Conservation (phyloP, 2,113 vertebrate genomes). For the Chascanopsetta lugubris region DNA sequence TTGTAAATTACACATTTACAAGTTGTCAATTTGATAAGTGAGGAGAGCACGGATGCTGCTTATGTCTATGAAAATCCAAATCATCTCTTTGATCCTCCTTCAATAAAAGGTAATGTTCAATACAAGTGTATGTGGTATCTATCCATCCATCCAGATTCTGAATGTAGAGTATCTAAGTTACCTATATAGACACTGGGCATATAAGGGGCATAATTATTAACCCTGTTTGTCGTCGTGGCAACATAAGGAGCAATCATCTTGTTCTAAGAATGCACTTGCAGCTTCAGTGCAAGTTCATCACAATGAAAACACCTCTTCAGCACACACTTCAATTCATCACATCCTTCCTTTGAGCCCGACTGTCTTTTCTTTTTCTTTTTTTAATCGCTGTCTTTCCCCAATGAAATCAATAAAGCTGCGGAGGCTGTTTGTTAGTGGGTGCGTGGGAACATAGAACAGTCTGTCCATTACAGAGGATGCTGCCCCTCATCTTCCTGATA, state of each 20-base stretch:
- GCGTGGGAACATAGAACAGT: background rate
- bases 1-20: too few relatives aligned
- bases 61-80: too few relatives aligned
- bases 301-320: background rate
- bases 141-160: too few relatives aligned
- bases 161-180: background rate
- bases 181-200: background rate
- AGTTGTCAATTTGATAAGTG: too few relatives aligned
- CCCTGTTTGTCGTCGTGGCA: conserved; percentile 15
- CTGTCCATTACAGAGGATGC: conserved; percentile 7
- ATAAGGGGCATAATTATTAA: background rate
- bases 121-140: too few relatives aligned
- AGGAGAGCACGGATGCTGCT: too few relatives aligned
- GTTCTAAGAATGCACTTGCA: background rate
- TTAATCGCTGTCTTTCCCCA: background rate
- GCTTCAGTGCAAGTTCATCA: background rate
- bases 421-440: background rate
- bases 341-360: background rate
- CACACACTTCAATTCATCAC: background rate
- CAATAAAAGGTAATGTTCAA: too few relatives aligned
- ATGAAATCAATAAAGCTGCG: too few relatives aligned
- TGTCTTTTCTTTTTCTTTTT: background rate
- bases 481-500: conserved; percentile 8
- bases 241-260: background rate
- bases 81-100: too few relatives aligned